These are phyloP conservation scores for Carettochelys insculpta DNA, from an alignment of 2,113 vertebrate genomes.

Conservation along the genomic window DNA sequence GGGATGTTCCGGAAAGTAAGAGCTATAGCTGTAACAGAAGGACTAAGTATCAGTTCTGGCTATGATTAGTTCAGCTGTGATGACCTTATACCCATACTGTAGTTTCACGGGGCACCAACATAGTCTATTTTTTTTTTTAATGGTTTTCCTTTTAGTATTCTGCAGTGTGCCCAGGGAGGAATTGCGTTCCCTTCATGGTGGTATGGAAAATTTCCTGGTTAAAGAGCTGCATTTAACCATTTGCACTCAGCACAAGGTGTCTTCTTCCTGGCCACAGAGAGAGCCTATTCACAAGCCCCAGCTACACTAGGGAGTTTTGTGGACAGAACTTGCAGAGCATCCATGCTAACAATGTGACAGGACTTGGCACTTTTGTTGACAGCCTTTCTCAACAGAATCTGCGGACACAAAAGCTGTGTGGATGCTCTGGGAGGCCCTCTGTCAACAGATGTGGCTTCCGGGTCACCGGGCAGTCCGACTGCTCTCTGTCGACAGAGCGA, in stretches of 20 bases:
- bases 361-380: no score
- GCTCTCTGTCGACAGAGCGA: no score
- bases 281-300: background rate
- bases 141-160: background rate
- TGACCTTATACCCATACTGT: slow-evolving; percentile 17
- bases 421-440: no score
- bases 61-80: background rate
- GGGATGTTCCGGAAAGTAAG: slow-evolving; percentile 25
- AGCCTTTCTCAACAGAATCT: no score
- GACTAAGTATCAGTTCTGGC: slow-evolving; percentile 1
- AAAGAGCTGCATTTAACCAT: background rate
- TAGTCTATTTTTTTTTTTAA: background rate
- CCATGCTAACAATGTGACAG: no score
- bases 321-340: no score
- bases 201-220: background rate
- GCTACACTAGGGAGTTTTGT: no score
- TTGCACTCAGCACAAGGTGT: background rate
- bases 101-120: background rate
- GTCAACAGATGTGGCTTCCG: no score
- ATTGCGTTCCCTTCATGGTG: slow-evolving; percentile 12
- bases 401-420: no score
- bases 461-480: no score
- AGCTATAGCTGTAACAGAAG: slow-evolving; percentile 6
- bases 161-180: background rate
- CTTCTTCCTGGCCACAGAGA: background rate